A percentile compares a stretch with the other conserved stretches of the same genome.
phyloP scores from a whole-genome alignment of 2,113 vertebrate species.

The Cichladusa arquata region DNA sequence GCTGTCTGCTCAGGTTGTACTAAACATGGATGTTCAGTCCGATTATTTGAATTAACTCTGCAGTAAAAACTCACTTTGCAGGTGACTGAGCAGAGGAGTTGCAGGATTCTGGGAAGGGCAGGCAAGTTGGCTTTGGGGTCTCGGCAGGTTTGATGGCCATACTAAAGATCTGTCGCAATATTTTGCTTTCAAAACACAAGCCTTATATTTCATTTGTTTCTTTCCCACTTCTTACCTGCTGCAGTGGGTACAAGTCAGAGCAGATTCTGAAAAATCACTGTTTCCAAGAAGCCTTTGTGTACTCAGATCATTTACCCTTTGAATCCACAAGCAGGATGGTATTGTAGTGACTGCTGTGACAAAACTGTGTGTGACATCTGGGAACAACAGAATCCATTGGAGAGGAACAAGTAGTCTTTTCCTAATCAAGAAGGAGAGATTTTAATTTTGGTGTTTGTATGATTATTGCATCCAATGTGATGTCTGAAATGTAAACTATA shows the following conservation, averaged over 20 bases:
- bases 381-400: not conserved
- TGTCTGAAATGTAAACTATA: constrained; percentile 20
- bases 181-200: not conserved
- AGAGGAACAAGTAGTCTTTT: not conserved
- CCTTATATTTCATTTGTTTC: not conserved
- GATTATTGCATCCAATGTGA: not conserved
- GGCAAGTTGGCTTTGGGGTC: not conserved
- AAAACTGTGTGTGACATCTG: not conserved
- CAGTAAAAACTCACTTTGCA: not conserved
- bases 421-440: not conserved
- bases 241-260: not conserved
- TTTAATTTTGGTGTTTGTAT: constrained; percentile 11
- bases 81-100: not conserved
- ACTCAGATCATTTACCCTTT: not conserved
- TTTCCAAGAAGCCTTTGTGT: not conserved
- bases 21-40: not conserved
- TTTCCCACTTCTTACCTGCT: not conserved
- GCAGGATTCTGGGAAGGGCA: not conserved
- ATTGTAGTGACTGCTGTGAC: not conserved
- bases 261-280: not conserved
- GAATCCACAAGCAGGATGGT: not conserved
- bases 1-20: not conserved
- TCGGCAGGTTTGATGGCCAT: not conserved
- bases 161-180: not conserved
- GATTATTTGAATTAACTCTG: not conserved